These are phyloP conservation scores for Opisthograptis luteolata DNA, from an alignment of 2,888 invertebrate species.

Conservation along the genomic window DNA sequence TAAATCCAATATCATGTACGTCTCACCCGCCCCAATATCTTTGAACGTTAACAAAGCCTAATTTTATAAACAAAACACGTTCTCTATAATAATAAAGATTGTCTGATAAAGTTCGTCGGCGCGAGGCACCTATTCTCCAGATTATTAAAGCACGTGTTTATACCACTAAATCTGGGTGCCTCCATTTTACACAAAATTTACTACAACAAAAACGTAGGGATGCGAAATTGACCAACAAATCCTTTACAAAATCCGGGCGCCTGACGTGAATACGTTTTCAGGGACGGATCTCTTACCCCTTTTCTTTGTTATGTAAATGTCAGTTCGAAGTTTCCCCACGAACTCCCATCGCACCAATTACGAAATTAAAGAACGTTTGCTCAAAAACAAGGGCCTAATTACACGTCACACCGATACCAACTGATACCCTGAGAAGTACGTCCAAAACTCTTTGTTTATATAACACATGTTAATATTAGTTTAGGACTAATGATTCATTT, in stretches of 20 bases:
- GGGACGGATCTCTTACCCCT: conserved; percentile 68
- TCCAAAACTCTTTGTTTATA: conserved; percentile 63
- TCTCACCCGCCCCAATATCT: conserved; percentile 22
- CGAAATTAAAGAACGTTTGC: conserved; percentile 76
- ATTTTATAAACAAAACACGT: conserved; percentile 44
- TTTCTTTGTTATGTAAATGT: conserved; percentile 79
- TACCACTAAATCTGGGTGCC: conserved; percentile 43
- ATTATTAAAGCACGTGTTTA: conserved; percentile 54
- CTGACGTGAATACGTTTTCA: conserved; percentile 71
- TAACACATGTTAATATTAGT: conserved; percentile 70
- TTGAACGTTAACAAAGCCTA: conserved; percentile 28
- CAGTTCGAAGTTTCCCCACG: conserved; percentile 70
- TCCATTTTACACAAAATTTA: conserved; percentile 60
- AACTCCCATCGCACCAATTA: conserved; percentile 70
- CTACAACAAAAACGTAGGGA: conserved; percentile 61
- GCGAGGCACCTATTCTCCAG: conserved; percentile 38
- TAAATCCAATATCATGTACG: conserved; percentile 9
- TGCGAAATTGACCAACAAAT: conserved; percentile 73
- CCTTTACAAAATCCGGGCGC: conserved; percentile 65
- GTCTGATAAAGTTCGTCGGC: conserved; percentile 44
- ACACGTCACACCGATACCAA: conserved; percentile 33
- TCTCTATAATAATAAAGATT: conserved; percentile 40
- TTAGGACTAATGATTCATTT: conserved; percentile 78
- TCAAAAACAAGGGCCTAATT: conserved; percentile 58
- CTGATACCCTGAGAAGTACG: conserved; percentile 58